These are phyloP conservation scores for Esox masquinongy DNA, from an alignment of 2,797 vertebrate species.

Conservation along the genomic window DNA sequence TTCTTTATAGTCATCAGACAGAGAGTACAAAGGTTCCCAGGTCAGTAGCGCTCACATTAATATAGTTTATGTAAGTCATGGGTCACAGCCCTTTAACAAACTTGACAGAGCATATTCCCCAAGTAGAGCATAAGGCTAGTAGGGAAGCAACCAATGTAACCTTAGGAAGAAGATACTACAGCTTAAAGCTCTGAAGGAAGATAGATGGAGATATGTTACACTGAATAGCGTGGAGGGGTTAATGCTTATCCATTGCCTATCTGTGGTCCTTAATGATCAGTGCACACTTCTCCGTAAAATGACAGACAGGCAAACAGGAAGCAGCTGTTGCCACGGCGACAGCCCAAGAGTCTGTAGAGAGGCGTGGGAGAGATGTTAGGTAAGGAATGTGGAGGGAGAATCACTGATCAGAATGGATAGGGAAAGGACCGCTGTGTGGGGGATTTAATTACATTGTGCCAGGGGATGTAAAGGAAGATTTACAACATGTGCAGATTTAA, in stretches of 20 bases:
- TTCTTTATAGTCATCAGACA: conserved; percentile 16
- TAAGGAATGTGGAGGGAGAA: conserved; percentile 55
- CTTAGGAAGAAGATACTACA: background rate
- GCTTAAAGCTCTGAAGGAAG: background rate
- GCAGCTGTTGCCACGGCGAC: conserved; percentile 81
- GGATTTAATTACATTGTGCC: conserved; percentile 71
- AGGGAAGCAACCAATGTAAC: background rate
- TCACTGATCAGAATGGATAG: conserved; percentile 41
- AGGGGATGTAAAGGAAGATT: conserved; percentile 33
- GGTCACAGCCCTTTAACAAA: conserved; percentile 24
- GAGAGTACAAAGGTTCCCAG: conserved; percentile 12
- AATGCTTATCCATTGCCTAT: background rate
- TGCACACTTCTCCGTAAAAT: conserved; percentile 51
- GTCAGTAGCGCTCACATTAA: conserved; percentile 29
- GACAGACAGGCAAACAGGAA: conserved; percentile 77
- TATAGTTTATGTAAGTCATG: conserved; percentile 30
- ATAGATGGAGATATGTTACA: background rate
- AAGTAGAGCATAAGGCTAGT: background rate
- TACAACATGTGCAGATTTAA: conserved; percentile 30
- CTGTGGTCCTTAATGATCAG: conserved; percentile 17
- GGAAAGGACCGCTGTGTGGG: conserved; percentile 50
- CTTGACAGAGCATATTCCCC: background rate
- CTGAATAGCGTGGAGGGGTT: background rate
- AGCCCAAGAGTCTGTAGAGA: conserved; percentile 59
- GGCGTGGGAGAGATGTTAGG: conserved; percentile 65